Base-by-base conservation (phyloP, 23 tunicate species). In the Pegea sp. region DNA sequence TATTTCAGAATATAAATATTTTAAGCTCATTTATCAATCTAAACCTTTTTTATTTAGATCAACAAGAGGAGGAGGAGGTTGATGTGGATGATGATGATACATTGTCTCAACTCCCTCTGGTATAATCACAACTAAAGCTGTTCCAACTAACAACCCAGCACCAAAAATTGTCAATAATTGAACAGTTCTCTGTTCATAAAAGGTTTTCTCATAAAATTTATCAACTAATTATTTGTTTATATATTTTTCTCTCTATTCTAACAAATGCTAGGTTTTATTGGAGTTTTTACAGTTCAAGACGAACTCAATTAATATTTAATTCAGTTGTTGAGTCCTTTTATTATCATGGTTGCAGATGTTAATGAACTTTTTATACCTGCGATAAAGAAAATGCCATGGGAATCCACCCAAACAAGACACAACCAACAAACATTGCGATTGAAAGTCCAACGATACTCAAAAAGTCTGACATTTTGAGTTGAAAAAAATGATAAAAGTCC, bases 51-150 rank as follows among this genome's bases (percentile, higher is more conserved):
- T n/a, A n/a, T n/a, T n/a, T n/a, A n/a, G n/a, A n/a, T n/a, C 99
- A 23, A 91, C 66, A 16, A 54, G 67, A 33, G 60, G 64, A 42
- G 78, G 99, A 26, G 60, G 59, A 16, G 31, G 44, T 16, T 68
- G 57, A 46, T 59, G 66, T 11, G 43, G 28, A 30, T 71, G 63
- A 0, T 50, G 33, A 28, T 49, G 60, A 62, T 91, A 91, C 71
- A 91, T 71, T 21, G 99, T 63, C 24, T 69, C 80, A 20, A 91
- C 99, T 3, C 99, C 99, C 64, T 91, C 99, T 33, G 99, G 99
- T 19, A 91, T 91, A 52, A 91, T 91, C 5, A 91, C 99, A 28
- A 78, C 76, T 16, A 91, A 61, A 2, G 99, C 81, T 21, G 99
- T 91, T 22, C 99, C 99, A 48, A 91, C 87, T 19, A 91, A 57